These are phyloP conservation scores for Australoheros facetus DNA, from an alignment of 2,797 vertebrate genomes.

Conservation along the genomic window DNA sequence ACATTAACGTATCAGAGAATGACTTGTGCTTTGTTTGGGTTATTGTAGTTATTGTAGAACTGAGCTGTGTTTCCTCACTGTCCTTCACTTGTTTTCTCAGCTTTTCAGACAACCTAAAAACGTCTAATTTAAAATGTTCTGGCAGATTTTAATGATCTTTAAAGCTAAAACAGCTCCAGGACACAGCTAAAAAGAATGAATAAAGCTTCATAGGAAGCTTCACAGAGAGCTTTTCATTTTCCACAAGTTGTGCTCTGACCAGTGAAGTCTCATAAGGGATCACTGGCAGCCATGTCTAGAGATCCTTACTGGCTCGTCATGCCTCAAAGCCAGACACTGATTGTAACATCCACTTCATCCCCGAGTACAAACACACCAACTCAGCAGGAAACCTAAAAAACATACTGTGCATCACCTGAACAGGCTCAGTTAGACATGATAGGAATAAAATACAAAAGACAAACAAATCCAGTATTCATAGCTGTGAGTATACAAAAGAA, in stretches of 20 bases:
- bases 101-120: background rate
- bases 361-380: slow-evolving; percentile 20
- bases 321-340: slow-evolving; percentile 43
- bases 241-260: slow-evolving; percentile 28
- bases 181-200: background rate
- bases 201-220: slow-evolving; percentile 7
- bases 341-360: slow-evolving; percentile 40
- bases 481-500: background rate
- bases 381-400: slow-evolving; percentile 37
- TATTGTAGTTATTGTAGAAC: background rate
- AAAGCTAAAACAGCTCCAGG: background rate
- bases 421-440: slow-evolving; percentile 4
- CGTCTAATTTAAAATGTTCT: background rate
- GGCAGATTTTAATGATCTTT: background rate
- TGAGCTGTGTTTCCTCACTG: background rate
- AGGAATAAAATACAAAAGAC: background rate
- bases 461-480: background rate
- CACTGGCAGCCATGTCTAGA: slow-evolving; percentile 35
- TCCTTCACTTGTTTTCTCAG: background rate
- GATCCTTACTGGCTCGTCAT: slow-evolving; percentile 36
- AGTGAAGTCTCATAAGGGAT: slow-evolving; percentile 47
- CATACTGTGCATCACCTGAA: slow-evolving; percentile 28
- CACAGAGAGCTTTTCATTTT: slow-evolving; percentile 23
- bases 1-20: background rate
- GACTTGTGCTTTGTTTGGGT: background rate